phyloP scores from a whole-genome alignment of 1,140 invertebrate species.

The Metaphire vulgaris region DNA sequence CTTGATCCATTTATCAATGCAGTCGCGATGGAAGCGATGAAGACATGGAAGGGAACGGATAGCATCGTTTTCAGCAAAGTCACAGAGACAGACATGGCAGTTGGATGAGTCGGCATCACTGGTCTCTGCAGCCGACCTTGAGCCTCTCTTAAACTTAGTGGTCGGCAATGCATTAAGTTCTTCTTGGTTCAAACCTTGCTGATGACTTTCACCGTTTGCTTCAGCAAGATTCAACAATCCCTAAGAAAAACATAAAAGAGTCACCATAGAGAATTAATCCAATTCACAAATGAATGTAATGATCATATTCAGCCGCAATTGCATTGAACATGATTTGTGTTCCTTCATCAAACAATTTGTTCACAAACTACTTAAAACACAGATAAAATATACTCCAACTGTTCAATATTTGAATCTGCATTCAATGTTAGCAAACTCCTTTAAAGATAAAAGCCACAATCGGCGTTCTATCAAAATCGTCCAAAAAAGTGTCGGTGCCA shows the following conservation, averaged over 20 bases:
- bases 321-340: too few relatives aligned
- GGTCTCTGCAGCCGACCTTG: background rate
- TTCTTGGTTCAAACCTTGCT: conserved; percentile 11
- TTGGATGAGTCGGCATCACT: background rate
- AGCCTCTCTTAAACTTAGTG: conserved; percentile 3
- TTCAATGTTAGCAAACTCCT: too few relatives aligned
- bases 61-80: conserved; percentile 7
- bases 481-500: too few relatives aligned
- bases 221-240: conserved; percentile 4
- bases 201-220: background rate
- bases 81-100: conserved; percentile 22
- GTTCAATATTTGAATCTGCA: too few relatives aligned
- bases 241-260: background rate
- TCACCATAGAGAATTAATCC: too few relatives aligned
- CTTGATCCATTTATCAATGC: conserved; percentile 28
- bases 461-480: too few relatives aligned
- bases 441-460: too few relatives aligned
- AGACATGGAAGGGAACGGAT: conserved; percentile 24
- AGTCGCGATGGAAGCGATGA: conserved; percentile 22
- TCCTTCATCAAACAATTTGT: too few relatives aligned
- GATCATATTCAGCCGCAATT: too few relatives aligned
- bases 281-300: too few relatives aligned
- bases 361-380: too few relatives aligned
- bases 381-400: too few relatives aligned
- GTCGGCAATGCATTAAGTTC: conserved; percentile 19